Percentiles rank a stretch among this genome's conserved stretches.
These are phyloP conservation scores for Agrypnia vestita DNA, from an alignment of 1,140 invertebrate genomes.

Conservation along the genomic window DNA sequence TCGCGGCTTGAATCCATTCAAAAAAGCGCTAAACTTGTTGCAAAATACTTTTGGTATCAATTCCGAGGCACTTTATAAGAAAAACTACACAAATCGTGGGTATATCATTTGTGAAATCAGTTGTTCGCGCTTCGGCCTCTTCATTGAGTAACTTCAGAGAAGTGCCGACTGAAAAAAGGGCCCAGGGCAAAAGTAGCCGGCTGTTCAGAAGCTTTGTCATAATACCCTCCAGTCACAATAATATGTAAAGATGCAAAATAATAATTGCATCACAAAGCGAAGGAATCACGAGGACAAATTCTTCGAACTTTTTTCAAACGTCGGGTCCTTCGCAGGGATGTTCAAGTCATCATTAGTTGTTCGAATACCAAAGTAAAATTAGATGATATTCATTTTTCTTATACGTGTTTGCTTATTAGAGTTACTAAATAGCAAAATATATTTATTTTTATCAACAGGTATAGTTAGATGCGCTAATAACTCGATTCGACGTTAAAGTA, in stretches of 20 bases:
- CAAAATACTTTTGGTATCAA: conserved; percentile 15
- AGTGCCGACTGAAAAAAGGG: conserved; percentile 29
- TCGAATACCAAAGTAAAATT: too few relatives aligned
- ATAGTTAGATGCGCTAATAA: too few relatives aligned
- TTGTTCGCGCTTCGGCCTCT: neutral
- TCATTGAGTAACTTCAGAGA: conserved; percentile 17
- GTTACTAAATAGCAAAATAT: too few relatives aligned
- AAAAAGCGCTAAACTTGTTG: conserved; percentile 1
- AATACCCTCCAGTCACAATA: conserved; percentile 41
- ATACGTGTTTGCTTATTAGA: too few relatives aligned
- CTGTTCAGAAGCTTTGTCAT: conserved; percentile 3
- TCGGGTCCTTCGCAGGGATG: conserved; percentile 15
- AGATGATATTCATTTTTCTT: too few relatives aligned
- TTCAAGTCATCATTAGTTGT: too few relatives aligned
- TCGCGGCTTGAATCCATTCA: neutral
- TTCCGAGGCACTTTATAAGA: conserved; percentile 19
- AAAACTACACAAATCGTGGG: conserved; percentile 10
- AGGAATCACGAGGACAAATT: conserved; percentile 22
- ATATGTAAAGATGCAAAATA: conserved; percentile 47
- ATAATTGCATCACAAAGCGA: conserved; percentile 42
- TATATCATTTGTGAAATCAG: conserved; percentile 41
- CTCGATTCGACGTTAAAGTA: too few relatives aligned
- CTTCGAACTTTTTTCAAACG: conserved; percentile 16
- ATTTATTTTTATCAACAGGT: too few relatives aligned
- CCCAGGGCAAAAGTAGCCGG: conserved; percentile 22